A percentile compares a stretch with the other conserved stretches of the same genome.
These are phyloP conservation scores for Sussaba pulchella DNA, from an alignment of 2,888 invertebrate species.

Conservation along the genomic window DNA sequence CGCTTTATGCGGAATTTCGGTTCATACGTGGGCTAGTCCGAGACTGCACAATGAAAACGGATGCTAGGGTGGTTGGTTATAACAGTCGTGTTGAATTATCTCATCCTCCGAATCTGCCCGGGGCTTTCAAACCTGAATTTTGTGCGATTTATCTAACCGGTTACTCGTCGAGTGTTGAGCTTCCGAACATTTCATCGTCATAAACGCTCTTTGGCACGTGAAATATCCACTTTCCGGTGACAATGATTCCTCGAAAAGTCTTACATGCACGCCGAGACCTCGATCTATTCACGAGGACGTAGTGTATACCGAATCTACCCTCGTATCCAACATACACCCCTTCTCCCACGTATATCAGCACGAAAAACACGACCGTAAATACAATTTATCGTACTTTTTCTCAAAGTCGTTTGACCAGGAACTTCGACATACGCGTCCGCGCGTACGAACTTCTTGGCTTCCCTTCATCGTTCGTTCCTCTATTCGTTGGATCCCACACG, in stretches of 20 bases:
- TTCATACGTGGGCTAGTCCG: constrained; percentile 35
- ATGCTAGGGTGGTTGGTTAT: constrained; percentile 72
- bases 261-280: constrained; percentile 2
- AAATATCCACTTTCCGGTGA: constrained; percentile 30
- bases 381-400: not conserved
- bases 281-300: constrained; percentile 3
- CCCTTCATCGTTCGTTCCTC: constrained; percentile 3
- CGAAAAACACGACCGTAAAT: not conserved
- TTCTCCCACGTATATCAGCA: not conserved
- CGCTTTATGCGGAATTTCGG: constrained; percentile 27
- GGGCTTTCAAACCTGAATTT: constrained; percentile 49
- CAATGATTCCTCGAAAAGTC: constrained; percentile 52
- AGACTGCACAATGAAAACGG: constrained; percentile 23
- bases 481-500: constrained; percentile 25
- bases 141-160: constrained; percentile 12
- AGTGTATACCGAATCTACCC: not conserved
- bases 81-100: constrained; percentile 78
- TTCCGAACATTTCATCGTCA: constrained; percentile 25
- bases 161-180: constrained; percentile 30
- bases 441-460: not conserved
- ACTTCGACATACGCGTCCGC: not conserved
- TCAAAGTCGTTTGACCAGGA: not conserved
- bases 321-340: not conserved
- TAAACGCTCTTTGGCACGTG: constrained; percentile 19
- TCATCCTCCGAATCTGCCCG: constrained; percentile 71